Evolutionary conservation across 2,797 vertebrate species (phyloP).

Genomic region (Basileuterus tristriatus): DNA sequence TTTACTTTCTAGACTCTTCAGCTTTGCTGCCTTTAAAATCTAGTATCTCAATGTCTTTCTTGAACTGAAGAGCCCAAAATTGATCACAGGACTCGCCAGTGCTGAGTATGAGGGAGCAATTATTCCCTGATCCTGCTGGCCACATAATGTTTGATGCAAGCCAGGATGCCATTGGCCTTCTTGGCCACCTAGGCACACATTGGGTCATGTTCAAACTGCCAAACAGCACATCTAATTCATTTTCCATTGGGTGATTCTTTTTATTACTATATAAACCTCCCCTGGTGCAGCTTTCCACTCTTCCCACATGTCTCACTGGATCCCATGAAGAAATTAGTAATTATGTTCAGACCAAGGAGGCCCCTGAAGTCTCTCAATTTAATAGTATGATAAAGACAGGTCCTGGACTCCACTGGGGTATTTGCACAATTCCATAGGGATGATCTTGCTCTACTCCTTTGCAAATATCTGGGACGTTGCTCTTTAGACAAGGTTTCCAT

Average conservation of each 20-base stretch:
- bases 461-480: neutral
- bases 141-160: neutral
- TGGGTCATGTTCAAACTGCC: neutral
- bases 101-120: neutral
- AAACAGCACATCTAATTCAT: neutral
- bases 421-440: neutral
- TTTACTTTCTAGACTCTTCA: neutral
- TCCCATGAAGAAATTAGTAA: neutral
- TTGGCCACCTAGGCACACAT: neutral
- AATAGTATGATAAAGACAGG: neutral
- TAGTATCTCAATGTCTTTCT: neutral
- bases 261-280: neutral
- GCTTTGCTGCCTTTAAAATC: neutral
- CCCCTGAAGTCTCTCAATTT: neutral
- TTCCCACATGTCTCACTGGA: neutral
- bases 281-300: neutral
- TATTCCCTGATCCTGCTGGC: neutral
- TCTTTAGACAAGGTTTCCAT: neutral
- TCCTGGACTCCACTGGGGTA: neutral
- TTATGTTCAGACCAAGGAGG: neutral
- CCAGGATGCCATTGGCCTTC: neutral
- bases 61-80: neutral
- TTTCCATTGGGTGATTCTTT: neutral
- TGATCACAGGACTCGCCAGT: neutral
- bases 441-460: neutral